Evolutionary conservation across 2,113 vertebrate species (phyloP).

Genomic region (Panurus biarmicus): DNA sequence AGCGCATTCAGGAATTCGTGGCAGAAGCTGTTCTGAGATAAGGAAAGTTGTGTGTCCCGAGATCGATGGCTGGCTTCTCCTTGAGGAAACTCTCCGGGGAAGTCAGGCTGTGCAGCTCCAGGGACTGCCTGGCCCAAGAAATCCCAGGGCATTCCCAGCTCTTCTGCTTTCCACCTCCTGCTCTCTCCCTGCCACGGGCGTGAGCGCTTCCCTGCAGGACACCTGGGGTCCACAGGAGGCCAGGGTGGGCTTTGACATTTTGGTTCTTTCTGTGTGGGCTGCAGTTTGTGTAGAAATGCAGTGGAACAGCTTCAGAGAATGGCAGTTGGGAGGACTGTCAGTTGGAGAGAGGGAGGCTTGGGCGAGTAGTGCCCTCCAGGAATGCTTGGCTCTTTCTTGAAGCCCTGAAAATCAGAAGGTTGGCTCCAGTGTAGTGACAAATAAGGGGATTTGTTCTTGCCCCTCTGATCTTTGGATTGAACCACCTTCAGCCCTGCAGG

Average conservation of each 20-base stretch:
- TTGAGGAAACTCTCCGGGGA: constrained; percentile 67
- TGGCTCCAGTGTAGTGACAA: background rate
- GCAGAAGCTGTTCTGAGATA: constrained; percentile 76
- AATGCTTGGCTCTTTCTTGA: background rate
- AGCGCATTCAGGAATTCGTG: constrained; percentile 78
- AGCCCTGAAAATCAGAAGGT: background rate
- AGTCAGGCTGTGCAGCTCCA: background rate
- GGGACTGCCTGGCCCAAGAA: constrained; percentile 33
- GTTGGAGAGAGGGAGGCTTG: background rate
- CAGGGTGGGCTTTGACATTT: background rate
- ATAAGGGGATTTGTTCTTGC: background rate
- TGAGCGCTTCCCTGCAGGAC: accelerated
- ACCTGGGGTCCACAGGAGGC: background rate
- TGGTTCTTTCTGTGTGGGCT: background rate
- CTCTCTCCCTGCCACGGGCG: background rate
- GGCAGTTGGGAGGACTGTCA: background rate
- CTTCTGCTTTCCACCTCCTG: background rate
- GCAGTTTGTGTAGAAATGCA: background rate
- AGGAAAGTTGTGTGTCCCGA: constrained; percentile 69
- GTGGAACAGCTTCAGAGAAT: background rate
- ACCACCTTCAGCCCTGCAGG: background rate
- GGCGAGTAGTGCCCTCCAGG: background rate
- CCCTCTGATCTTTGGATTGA: background rate
- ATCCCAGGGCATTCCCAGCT: constrained; percentile 40
- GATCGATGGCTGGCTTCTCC: constrained; percentile 79